phyloP scores from a whole-genome alignment of 2,888 invertebrate species.

The Drosophila mimica region DNA sequence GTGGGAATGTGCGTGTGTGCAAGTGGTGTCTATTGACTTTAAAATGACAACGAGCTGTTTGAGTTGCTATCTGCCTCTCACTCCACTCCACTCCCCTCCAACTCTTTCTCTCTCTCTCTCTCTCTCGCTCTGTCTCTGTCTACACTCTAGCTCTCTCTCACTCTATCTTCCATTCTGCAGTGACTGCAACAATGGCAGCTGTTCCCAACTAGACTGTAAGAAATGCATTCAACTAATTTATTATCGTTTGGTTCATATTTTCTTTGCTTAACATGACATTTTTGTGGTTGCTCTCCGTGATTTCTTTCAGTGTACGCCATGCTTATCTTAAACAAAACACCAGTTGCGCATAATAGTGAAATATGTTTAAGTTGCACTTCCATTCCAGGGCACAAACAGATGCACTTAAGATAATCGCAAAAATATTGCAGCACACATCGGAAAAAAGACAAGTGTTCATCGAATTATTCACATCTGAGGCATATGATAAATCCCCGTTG shows the following conservation, averaged over 20 bases:
- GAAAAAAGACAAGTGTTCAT: background rate
- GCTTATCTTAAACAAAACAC: background rate
- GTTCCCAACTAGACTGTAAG: conserved; percentile 19
- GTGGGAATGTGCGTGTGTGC: conserved; percentile 19
- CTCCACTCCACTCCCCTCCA: background rate
- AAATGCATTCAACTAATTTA: conserved; percentile 7
- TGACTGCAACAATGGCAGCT: conserved; percentile 42
- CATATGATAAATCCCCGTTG: background rate
- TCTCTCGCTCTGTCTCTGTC: background rate
- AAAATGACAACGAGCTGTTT: conserved; percentile 63
- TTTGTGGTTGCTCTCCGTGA: too few relatives aligned
- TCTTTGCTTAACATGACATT: background rate
- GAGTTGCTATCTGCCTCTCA: background rate
- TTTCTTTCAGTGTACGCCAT: conserved; percentile 19
- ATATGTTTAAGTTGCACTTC: conserved; percentile 8
- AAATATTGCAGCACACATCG: background rate
- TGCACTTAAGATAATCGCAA: conserved; percentile 13
- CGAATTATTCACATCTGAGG: background rate
- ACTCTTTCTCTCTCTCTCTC: too few relatives aligned
- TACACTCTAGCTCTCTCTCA: background rate
- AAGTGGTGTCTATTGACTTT: conserved; percentile 69
- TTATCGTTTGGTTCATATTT: too few relatives aligned
- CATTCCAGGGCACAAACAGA: conserved; percentile 10
- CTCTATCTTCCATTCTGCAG: background rate
- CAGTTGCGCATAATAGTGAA: conserved; percentile 24